Evolutionary conservation across 2,888 invertebrate genomes (phyloP).

Genomic region (Melipona bicolor): DNA sequence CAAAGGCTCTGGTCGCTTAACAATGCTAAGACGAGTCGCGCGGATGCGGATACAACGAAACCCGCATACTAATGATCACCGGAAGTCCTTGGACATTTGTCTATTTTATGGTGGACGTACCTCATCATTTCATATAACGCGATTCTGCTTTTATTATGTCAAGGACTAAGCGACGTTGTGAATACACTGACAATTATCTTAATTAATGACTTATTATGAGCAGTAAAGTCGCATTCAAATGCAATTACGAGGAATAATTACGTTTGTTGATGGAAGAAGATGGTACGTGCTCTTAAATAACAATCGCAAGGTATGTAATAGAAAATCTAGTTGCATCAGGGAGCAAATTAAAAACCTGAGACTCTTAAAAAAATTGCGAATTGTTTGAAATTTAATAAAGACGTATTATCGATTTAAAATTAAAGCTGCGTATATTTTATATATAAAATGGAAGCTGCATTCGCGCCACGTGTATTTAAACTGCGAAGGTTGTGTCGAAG

Average conservation of each 20-base stretch:
- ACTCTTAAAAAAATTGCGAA: not conserved
- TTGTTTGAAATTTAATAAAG: not conserved
- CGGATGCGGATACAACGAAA: constrained; percentile 78
- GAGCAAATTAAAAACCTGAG: not conserved
- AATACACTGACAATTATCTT: constrained; percentile 8
- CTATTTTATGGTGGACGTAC: constrained; percentile 65
- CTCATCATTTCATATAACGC: constrained; percentile 35
- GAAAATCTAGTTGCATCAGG: not conserved
- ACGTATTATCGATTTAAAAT: not conserved
- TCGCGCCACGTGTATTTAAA: constrained; percentile 51
- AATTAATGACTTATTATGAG: not conserved
- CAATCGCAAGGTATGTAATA: not conserved
- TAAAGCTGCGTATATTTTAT: not conserved
- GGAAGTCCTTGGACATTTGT: constrained; percentile 75
- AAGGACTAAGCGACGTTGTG: constrained; percentile 37
- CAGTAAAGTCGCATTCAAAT: not conserved
- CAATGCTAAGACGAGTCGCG: constrained; percentile 68
- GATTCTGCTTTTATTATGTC: constrained; percentile 47
- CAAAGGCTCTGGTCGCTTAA: constrained; percentile 70
- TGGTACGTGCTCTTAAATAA: not conserved
- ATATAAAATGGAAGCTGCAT: not conserved
- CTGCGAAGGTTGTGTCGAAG: not conserved
- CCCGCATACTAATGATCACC: constrained; percentile 81
- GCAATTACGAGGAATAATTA: not conserved
- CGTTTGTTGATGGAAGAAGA: not conserved